Base-by-base conservation (phyloP, 2,888 invertebrate species). In the Drosophila rubida region DNA sequence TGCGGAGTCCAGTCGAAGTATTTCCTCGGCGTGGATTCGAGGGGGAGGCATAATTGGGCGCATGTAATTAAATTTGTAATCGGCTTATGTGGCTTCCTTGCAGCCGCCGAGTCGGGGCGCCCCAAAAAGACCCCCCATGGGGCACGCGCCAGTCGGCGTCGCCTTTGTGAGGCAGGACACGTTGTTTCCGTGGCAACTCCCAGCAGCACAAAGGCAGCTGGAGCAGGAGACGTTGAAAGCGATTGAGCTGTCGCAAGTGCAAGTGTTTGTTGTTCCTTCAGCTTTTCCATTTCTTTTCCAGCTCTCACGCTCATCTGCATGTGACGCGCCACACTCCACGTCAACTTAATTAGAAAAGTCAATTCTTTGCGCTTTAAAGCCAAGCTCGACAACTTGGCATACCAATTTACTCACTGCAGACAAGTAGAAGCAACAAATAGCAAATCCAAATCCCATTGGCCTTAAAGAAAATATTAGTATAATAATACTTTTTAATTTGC, bases 11-110 rank as follows among this genome's bases (percentile, higher is more conserved):
- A 6, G 8, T 32, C 39, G 7, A 54, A 42, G 19, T 35, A 14
- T 25, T 58, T n/a, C 14, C 50, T 32, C 42, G 27, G 51, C 53
- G 57, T 42, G 42, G 19, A n/a, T n/a, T n/a, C n/a, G n/a, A n/a
- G n/a, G n/a, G n/a, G 67, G 22, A 46, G 54, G 51, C 64, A 78
- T 78, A 74, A 63, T 55, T 61, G 59, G 63, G 19, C 58, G 63
- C 66, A 61, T 68, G 63, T 78, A 78, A 78, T 78, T 78, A 78
- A 81, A 64, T 78, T 59, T 60, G 75, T 78, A 78, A 78, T 81
- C 78, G 45, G 81, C 78, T 78, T 78, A 78, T 55, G 69, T 16
- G 78, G 62, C 80, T 77, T 77, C 81, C 32, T 46, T 22, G 32
- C 30, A 13, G 9, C 16, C 58, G 11, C 35, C 3, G 1, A n/a